Evolutionary conservation across 2,797 vertebrate species (phyloP).

Genomic region (Zalophus californianus): DNA sequence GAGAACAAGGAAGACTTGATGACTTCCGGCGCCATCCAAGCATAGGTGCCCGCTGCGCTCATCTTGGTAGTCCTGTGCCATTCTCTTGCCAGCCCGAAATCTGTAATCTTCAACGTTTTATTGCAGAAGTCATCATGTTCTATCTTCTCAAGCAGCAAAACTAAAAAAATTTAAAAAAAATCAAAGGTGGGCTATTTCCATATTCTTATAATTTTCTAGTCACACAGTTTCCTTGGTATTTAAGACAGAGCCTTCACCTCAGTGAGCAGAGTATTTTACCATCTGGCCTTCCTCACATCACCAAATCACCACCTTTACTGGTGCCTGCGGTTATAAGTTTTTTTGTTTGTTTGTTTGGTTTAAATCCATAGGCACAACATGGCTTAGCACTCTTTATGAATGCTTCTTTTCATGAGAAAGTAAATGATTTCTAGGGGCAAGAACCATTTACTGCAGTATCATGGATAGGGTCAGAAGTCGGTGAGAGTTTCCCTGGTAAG

Average conservation of each 20-base stretch:
- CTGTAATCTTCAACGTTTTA: slow-evolving; percentile 98
- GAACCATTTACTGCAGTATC: background rate
- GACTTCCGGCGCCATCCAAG: slow-evolving; percentile 99
- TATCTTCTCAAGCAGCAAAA: slow-evolving; percentile 96
- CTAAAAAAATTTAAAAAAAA: slow-evolving; percentile 81
- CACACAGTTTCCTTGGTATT: background rate
- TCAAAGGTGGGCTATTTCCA: background rate
- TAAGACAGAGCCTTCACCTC: background rate
- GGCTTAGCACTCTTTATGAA: background rate
- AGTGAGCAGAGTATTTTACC: background rate
- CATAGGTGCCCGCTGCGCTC: slow-evolving; percentile 97
- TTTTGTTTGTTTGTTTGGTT: no score
- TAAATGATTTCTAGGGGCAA: slow-evolving; percentile 33
- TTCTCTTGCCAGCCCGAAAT: slow-evolving; percentile 97
- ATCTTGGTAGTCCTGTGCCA: slow-evolving; percentile 98
- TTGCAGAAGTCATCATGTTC: slow-evolving; percentile 95
- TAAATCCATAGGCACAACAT: background rate
- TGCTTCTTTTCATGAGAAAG: background rate
- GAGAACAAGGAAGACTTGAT: slow-evolving; percentile 98
- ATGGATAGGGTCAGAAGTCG: background rate
- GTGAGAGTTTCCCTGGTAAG: background rate
- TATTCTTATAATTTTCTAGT: background rate
- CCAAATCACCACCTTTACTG: no score
- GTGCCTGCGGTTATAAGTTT: background rate
- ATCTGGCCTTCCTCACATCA: background rate